Evolutionary conservation across 2,113 vertebrate genomes (phyloP), one percentile per base, ranked within the genome.

Genomic region (Colossoma macropomum): DNA sequence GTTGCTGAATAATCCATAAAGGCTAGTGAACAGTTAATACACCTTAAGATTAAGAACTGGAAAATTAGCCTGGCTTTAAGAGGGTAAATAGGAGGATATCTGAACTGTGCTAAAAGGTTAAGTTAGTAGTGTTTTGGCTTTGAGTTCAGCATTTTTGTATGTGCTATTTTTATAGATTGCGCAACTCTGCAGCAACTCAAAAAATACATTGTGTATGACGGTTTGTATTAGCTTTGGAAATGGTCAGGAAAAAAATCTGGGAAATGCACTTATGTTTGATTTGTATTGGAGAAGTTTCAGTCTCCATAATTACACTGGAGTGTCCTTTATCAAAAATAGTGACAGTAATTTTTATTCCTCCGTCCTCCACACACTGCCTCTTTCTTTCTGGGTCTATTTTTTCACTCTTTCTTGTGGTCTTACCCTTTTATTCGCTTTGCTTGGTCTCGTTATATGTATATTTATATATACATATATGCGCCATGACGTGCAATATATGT

Each of bases 301-400:
- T 70, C 54, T 71, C 34, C 41, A 27, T 68, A 41, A 75, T 56
- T 41, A 63, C 12, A n/a, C 54, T 27, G 54, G 38, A 23, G 21
- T 19, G 13, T 19, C 50, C 16, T 72, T 60, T 28, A 81, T 65
- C 69, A 52, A 74, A 45, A 73, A 32, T 11, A 75, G 25, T 21
- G 38, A 68, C 52, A 56, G 0, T 27, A 68, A 48, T 28, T 30
- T n/a, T 21, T 77, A 21, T 72, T 34, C 28, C 17, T 73, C 32
- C 32, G 19, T 41, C 27, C 23, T 30, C 25, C 30, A 23, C n/a
- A 9, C 28, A 21, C 8, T n/a, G 4, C 32, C 16, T 38, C 6
- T 80, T 23, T 54, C 63, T 54, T 30, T 30, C 27, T 80, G 65
- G 81, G 84, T 79, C 70, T 81, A 16, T 27, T 27, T 84, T 6